Percentiles rank a stretch among this genome's conserved stretches.
Conservation (phyloP, 2,797 vertebrate genomes). For the Trachops cirrhosus region DNA sequence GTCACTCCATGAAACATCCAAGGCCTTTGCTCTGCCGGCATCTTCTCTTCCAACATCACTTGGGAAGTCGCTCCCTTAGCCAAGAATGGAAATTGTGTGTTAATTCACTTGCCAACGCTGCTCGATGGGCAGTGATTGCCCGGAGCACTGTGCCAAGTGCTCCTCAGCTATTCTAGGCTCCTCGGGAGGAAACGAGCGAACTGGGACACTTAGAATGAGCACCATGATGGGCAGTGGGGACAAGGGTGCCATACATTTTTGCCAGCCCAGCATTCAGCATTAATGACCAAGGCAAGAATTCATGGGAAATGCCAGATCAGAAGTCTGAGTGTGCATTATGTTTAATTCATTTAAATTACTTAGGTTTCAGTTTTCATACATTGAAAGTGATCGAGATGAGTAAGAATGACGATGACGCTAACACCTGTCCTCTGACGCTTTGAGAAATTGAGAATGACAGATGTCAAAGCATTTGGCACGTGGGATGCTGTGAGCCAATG, state of each 20-base stretch:
- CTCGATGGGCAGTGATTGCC: too few species aligned
- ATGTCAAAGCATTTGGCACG: not conserved
- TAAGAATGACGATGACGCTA: not conserved
- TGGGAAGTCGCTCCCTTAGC: not conserved
- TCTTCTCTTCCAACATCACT: not conserved
- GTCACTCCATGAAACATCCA: not conserved
- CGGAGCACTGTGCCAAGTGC: not conserved
- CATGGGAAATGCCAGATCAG: not conserved
- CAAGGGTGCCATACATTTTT: not conserved
- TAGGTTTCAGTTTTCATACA: not conserved
- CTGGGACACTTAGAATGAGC: not conserved
- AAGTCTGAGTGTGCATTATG: not conserved
- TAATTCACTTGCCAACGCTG: not conserved
- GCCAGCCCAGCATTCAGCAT: not conserved
- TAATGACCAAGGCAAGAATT: not conserved
- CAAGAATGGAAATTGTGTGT: not conserved
- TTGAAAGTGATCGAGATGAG: not conserved
- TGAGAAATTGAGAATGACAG: not conserved
- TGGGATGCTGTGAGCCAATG: accelerated
- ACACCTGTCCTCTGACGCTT: not conserved
- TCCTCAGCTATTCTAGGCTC: not conserved
- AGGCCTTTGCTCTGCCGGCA: not conserved
- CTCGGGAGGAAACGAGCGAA: not conserved
- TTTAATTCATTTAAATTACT: not conserved
- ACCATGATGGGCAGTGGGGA: not conserved